Evolutionary conservation across 2,888 invertebrate genomes (phyloP), one percentile per base, ranked within the genome.

Genomic region (Criorhina ranunculi): DNA sequence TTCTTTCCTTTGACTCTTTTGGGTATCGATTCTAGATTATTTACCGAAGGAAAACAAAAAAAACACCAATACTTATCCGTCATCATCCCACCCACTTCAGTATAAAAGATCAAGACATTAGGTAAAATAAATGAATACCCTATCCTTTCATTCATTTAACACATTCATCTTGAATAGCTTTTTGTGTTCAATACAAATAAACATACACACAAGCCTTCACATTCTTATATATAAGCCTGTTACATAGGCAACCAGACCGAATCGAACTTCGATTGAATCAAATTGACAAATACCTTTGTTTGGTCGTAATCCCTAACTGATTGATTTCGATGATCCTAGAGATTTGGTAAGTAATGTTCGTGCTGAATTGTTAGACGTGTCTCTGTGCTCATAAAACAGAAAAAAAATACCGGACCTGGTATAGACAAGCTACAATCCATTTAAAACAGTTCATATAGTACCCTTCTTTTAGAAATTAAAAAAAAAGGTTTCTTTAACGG

Each of bases 291-390:
- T 81, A 70, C 77, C 81, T 81, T 81, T 81, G 70, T 81, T 70
- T 44, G 64, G 77, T 59, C 64, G 49, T 81, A 81, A 81, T 77
- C 81, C 77, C 77, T 53, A 77, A 69, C 77, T 81, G 81, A 81
- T 81, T 81, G 81, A 81, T 81, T 81, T 81, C 77, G 77, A 81
- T 81, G 81, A 81, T 81, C 81, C 70, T 70, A 64, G 70, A 81
- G 81, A 77, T 81, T 81, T 76, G 51, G 57, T 69, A 76, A 81
- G 81, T 81, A 81, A 81, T 81, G 81, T 57, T 77, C 70, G 64
- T 80, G 67, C 64, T 80, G 67, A 67, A 75, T 69, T 80, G 67
- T 64, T 81, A 33, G 42, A 62, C 62, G 69, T 76, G 55, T 46
- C 46, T 77, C 6, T 67, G 35, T 29, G 35, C 19, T 44, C 12